Base-by-base conservation (phyloP, 2,113 vertebrate species). In the Cyanocitta stelleri region DNA sequence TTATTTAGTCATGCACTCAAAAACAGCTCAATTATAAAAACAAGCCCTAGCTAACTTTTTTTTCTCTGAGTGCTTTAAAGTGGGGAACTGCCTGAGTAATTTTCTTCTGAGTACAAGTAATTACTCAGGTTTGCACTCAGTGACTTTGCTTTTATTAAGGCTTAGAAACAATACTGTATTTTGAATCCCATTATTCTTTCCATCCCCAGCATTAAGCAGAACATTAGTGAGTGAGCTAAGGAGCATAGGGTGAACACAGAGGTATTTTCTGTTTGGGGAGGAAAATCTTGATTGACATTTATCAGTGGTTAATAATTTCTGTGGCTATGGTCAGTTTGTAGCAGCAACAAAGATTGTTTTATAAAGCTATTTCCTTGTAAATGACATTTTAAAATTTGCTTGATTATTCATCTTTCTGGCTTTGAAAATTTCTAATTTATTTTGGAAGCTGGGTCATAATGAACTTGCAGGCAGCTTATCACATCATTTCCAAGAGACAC, bases 261-360 rank as follows among this genome's bases (percentile, higher is more conserved):
- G 86, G 89, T 37, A 39, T 23, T 93, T 87, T n/a, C 71, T 91
- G 46, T 69, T 64, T 69, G 6, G 24, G 37, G 29, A 71, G n/a
- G 29, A 26, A 87, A 85, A 80, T 20, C 3, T 4, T 64, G 37
- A 84, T 35, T 83, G 76, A 58, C 8, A 6, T 90, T 85, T 91
- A 76, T 81, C 63, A 81, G 63, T 46, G 44, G 11, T 93, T 96
- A 92, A 79, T 85, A 94, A 95, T 94, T 95, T 68, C 39, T 2
- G 4, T 79, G 52, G 21, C 37, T 85, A 12, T 49, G 90, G 72
- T 77, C 66, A 41, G 68, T 62, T 84, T 74, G 24, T 56, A 76
- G 64, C 48, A 71, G 69, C 44, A 62, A 37, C 26, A 79, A 61
- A 68, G 13, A 61, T 39, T 84, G 54, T 74, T 91, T 94, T 77